Evolutionary conservation across 2,888 invertebrate species (phyloP), one percentile per base, ranked within the genome.

Genomic region (Argyresthia albistria): DNA sequence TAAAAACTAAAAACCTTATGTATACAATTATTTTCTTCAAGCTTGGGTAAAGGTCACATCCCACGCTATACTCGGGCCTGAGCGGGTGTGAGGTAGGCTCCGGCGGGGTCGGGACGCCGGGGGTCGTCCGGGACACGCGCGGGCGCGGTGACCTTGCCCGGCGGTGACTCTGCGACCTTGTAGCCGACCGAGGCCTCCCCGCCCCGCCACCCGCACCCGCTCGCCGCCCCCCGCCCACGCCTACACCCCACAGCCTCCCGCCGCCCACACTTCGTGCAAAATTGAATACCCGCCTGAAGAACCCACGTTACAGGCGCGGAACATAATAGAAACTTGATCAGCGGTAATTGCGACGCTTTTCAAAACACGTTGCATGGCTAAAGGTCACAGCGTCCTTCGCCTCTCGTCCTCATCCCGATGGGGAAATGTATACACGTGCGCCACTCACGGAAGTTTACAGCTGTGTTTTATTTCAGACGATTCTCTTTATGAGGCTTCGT

Each of bases 101-200:
- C 68, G 55, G 69, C 63, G 68, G 66, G 59, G 58, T 68, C 57
- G 62, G 66, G 73, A 76, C 79, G 46, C 35, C 47, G 14, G 25
- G 50, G 51, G 45, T 8, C 14, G 54, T 12, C 35, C 35, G 54
- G 37, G 46, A 35, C 81, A 80, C 80, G 82, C 80, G 83, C 81
- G 82, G 83, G 80, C 81, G 80, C 74, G 73, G 71, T 71, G 84
- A 86, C 86, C 86, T 86, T 87, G 86, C 86, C 86, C 86, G 86
- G 84, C 83, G 77, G 83, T 87, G 86, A 87, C 86, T 86, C 83
- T 80, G 81, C 80, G 84, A 86, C 86, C 86, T 84, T 86, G 83
- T 81, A 80, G 77, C 82, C 76, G 72, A 66, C 65, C 69, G 65
- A 60, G 64, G 63, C 60, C 63, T 55, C 62, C 60, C 55, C 58